Conservation (phyloP, 2,888 invertebrate genomes). For the Cheilosia soror region DNA sequence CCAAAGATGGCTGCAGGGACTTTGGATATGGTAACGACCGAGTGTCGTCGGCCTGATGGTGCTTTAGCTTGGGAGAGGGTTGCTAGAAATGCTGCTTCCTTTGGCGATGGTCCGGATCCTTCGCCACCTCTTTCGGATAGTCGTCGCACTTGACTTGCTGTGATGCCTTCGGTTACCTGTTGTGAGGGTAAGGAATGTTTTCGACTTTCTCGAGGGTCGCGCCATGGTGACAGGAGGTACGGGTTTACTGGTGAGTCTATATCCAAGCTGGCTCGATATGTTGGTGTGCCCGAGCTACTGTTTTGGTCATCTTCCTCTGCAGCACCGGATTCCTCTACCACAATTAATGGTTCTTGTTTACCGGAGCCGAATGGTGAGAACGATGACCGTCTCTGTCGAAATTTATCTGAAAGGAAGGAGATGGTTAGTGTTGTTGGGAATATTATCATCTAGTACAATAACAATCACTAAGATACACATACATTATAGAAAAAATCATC, state of each 20-base stretch:
- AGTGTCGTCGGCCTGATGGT: slow-evolving; percentile 92
- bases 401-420: slow-evolving; percentile 78
- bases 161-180: slow-evolving; percentile 93
- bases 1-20: slow-evolving; percentile 91
- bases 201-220: slow-evolving; percentile 89
- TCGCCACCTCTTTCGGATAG: slow-evolving; percentile 92
- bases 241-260: slow-evolving; percentile 92
- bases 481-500: neutral
- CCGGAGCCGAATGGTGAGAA: slow-evolving; percentile 85
- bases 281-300: slow-evolving; percentile 83
- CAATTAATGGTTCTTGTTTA: slow-evolving; percentile 90
- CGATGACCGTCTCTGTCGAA: slow-evolving; percentile 88
- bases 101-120: slow-evolving; percentile 89
- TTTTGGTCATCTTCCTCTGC: slow-evolving; percentile 87
- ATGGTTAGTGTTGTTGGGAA: neutral
- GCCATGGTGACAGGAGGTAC: slow-evolving; percentile 92
- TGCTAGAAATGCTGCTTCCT: slow-evolving; percentile 92
- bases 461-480: no score
- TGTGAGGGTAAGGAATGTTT: slow-evolving; percentile 94
- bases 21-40: slow-evolving; percentile 93
- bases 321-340: slow-evolving; percentile 90
- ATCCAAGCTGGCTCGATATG: slow-evolving; percentile 87
- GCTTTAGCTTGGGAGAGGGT: slow-evolving; percentile 90
- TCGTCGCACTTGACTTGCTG: slow-evolving; percentile 93
- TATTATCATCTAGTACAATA: neutral